Conservation (phyloP, 2,113 vertebrate species). For the Mormoops blainvillei region DNA sequence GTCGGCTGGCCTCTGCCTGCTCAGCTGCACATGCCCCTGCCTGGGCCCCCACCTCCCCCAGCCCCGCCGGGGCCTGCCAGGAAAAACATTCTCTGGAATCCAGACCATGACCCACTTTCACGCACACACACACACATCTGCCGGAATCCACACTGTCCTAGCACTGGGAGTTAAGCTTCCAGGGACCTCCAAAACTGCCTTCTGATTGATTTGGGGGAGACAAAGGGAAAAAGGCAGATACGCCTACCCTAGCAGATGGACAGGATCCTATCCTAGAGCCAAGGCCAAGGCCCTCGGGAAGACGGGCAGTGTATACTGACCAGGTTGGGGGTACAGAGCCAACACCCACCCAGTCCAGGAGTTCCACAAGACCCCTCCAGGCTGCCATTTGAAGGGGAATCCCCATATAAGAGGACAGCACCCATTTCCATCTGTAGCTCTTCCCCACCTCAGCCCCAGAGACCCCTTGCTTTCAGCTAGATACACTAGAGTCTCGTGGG, state of each 20-base stretch:
- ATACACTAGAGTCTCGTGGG: not conserved
- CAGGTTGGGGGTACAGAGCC: not conserved
- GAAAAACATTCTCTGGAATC: conserved; percentile 49
- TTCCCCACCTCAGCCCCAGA: not conserved
- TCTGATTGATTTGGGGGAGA: not conserved
- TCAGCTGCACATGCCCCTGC: conserved; percentile 38
- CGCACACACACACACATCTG: not conserved
- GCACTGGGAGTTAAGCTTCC: too few species aligned
- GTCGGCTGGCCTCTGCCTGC: conserved; percentile 45
- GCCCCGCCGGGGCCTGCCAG: conserved; percentile 42
- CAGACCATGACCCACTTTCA: conserved; percentile 59
- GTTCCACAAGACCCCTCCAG: not conserved
- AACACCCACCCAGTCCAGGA: too few species aligned
- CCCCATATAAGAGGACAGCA: not conserved
- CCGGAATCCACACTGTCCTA: conserved; percentile 16
- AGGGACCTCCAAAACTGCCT: conserved; percentile 4
- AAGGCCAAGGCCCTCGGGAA: not conserved
- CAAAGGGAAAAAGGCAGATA: not conserved
- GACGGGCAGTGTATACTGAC: not conserved
- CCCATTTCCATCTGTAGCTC: not conserved
- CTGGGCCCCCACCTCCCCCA: conserved; percentile 53
- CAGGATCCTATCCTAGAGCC: not conserved
- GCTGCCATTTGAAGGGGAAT: not conserved
- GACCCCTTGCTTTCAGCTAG: not conserved
- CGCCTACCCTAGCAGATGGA: not conserved